These are phyloP conservation scores for Pteropus rufus DNA, from an alignment of 2,797 vertebrate species.

Conservation along the genomic window DNA sequence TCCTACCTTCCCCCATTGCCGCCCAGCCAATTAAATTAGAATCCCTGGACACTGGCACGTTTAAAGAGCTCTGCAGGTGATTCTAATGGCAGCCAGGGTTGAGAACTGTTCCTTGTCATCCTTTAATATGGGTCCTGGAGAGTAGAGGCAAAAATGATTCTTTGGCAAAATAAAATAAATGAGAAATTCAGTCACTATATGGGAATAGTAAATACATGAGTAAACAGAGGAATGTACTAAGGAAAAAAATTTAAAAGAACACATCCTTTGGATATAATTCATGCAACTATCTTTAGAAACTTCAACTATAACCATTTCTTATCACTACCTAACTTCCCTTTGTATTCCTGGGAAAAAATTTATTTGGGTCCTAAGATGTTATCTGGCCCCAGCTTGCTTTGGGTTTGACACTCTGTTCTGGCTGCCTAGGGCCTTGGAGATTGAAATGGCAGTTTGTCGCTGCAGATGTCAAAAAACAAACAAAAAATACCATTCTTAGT, in stretches of 20 bases:
- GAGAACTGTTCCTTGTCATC: not conserved
- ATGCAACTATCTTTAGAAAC: not conserved
- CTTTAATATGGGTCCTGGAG: not conserved
- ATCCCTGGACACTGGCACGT: not conserved
- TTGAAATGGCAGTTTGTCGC: not conserved
- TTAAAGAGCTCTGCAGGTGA: not conserved
- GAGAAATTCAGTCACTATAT: not conserved
- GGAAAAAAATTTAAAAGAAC: not conserved
- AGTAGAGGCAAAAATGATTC: slow-evolving; percentile 8
- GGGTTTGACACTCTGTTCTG: not conserved
- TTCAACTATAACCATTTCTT: not conserved
- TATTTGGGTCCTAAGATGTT: not conserved
- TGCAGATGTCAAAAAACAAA: not conserved
- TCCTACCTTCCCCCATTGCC: not conserved
- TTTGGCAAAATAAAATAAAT: slow-evolving; percentile 15
- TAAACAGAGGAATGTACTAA: not conserved
- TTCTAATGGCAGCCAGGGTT: not conserved
- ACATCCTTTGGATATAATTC: not conserved
- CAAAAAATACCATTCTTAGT: not conserved
- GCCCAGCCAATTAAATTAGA: not conserved
- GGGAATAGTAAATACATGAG: not conserved
- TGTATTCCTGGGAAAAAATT: not conserved
- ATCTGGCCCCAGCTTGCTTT: not conserved
- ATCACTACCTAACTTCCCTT: not conserved
- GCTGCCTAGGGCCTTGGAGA: not conserved